Conservation (phyloP, 2,113 vertebrate species). For the Lampris incognitus region DNA sequence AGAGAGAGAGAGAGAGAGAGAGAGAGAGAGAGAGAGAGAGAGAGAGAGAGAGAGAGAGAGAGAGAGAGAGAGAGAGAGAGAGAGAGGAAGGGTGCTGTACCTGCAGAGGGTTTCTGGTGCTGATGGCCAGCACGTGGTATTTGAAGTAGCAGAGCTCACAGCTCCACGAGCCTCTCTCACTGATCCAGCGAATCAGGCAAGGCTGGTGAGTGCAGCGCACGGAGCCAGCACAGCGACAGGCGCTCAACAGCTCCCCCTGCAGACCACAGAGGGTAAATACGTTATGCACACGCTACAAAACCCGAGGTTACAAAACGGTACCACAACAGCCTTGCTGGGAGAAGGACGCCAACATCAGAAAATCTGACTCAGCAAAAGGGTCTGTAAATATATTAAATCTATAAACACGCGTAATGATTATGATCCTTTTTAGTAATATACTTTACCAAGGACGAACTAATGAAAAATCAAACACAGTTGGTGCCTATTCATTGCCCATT, state of each 20-base stretch:
- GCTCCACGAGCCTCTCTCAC: constrained; percentile 90
- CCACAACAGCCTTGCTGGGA: too few species aligned
- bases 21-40: not conserved
- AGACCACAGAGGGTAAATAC: constrained; percentile 49
- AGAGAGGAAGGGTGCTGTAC: constrained; percentile 56
- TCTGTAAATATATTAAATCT: too few species aligned
- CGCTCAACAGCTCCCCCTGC: constrained; percentile 89
- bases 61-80: too few species aligned
- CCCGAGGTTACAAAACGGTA: too few species aligned
- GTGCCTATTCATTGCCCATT: too few species aligned
- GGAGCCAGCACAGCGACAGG: constrained; percentile 87
- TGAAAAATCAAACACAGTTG: too few species aligned
- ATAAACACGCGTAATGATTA: too few species aligned
- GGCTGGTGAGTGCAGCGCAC: constrained; percentile 90
- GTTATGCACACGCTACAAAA: constrained; percentile 7
- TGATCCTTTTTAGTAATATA: too few species aligned
- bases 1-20: constrained; percentile 1
- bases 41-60: too few species aligned
- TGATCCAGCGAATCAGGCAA: constrained; percentile 92
- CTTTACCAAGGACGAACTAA: too few species aligned
- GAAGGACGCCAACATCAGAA: too few species aligned
- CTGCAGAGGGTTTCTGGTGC: constrained; percentile 91
- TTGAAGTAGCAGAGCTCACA: constrained; percentile 91
- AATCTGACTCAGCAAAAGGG: too few species aligned
- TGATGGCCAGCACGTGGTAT: constrained; percentile 89